Conservation (phyloP, 1,140 invertebrate species). For the Spodoptera litura region DNA sequence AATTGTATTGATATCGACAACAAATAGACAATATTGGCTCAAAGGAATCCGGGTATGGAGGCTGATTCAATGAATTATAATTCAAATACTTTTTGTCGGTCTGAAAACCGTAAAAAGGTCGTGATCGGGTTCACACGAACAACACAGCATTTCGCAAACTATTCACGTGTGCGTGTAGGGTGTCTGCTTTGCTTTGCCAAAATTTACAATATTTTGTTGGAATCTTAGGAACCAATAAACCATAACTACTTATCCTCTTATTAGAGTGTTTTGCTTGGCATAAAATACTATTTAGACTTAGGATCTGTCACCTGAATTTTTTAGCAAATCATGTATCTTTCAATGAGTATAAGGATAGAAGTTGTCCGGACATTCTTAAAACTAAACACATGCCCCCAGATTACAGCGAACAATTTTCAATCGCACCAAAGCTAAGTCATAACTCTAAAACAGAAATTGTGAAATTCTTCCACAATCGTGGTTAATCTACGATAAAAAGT, state of each 20-base stretch:
- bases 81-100: slow-evolving; percentile 58
- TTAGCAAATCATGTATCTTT: no score
- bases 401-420: background rate
- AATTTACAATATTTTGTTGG: background rate
- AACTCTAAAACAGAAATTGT: background rate
- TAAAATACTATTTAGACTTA: no score
- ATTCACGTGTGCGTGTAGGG: slow-evolving; percentile 71
- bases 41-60: slow-evolving; percentile 45
- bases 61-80: slow-evolving; percentile 44
- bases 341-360: no score
- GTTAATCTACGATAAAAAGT: slow-evolving; percentile 72
- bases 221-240: no score
- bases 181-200: slow-evolving; percentile 51
- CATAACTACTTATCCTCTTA: no score
- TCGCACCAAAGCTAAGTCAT: background rate
- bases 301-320: no score
- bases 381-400: no score
- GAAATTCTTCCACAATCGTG: slow-evolving; percentile 47
- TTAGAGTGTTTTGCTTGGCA: no score
- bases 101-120: slow-evolving; percentile 66
- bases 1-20: slow-evolving; percentile 33
- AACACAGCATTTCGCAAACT: slow-evolving; percentile 73
- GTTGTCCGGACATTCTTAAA: no score
- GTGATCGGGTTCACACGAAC: slow-evolving; percentile 74
- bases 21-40: slow-evolving; percentile 44